Conservation (phyloP, 92 coral and sea anemone genomes). For the Porites divaricata region DNA sequence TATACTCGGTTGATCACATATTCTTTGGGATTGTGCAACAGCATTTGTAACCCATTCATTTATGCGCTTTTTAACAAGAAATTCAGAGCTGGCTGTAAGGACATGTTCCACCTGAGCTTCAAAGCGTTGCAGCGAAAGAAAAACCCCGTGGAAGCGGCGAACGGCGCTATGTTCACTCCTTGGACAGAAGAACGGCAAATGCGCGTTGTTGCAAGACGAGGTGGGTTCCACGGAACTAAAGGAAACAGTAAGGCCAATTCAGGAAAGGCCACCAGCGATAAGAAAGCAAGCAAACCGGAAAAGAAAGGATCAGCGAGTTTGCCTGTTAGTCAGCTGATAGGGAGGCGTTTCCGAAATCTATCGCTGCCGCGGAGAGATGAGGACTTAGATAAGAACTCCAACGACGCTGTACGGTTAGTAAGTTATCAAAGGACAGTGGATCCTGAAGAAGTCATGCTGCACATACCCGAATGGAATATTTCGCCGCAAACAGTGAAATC, state of each 20-base stretch:
- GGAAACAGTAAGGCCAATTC: neutral
- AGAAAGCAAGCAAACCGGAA: neutral
- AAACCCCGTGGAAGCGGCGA: conserved; percentile 9
- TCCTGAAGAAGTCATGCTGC: conserved; percentile 7
- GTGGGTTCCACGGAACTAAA: conserved; percentile 46
- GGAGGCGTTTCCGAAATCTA: conserved; percentile 14
- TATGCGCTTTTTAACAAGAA: conserved; percentile 81
- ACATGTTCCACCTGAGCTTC: conserved; percentile 39
- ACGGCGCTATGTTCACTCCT: neutral
- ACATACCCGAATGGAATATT: neutral
- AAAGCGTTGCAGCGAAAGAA: neutral
- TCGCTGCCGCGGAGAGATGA: neutral
- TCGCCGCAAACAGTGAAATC: neutral
- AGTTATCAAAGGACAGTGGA: conserved; percentile 16
- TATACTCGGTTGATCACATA: conserved; percentile 70
- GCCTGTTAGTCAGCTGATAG: neutral
- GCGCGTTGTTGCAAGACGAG: conserved; percentile 15
- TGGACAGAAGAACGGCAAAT: neutral
- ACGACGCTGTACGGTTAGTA: conserved; percentile 15
- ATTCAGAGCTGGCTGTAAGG: conserved; percentile 84
- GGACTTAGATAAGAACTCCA: neutral
- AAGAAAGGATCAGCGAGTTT: neutral
- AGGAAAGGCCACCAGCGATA: neutral
- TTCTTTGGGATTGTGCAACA: conserved; percentile 75
- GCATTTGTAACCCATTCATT: conserved; percentile 80